Base-by-base conservation (phyloP, 2,113 vertebrate genomes). In the Apodemus sylvaticus region DNA sequence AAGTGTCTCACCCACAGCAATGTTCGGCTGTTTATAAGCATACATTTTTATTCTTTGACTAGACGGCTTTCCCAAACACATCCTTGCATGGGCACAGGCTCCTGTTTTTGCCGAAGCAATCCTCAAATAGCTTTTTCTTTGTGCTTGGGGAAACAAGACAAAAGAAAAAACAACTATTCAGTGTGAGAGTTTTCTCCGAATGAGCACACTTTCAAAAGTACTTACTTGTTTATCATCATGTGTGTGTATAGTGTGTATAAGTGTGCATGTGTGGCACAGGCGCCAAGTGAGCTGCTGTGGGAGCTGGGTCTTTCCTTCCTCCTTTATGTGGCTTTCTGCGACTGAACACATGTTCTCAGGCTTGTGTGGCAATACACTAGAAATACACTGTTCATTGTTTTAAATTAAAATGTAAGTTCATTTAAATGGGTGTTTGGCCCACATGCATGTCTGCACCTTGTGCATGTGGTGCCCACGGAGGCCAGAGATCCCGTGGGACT, bases 1-100 rank as follows among this genome's bases (percentile, higher is more conserved):
- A 93, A 94, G 55, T 16, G 71, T 96, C 82, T 83, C 89, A 89
- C 12, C n/a, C 95, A 58, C 11, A 95, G 76, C 94, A 97, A 97
- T 3, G 22, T 42, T 86, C 31, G 90, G 51, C 1, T 0, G 86
- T 96, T 96, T 94, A 39, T 74, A 97, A 95, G 31, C 5, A 87
- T 20, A 85, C 94, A 55, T 31, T 83, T 48, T 7, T 34, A 8
- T 26, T 34, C 74, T 85, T 12, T 64, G 95, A 53, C 12, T 95
- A 96, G 97, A 96, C 62, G 10, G 92, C 96, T 86, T 89, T 60
- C 89, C 86, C 2, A 74, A 71, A 62, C 64, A 88, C 79, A 93
- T 94, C 81, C 36, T 86, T 81, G 90, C 4, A 62, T 95, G 13
- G 66, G 94, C 60, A 89, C 19, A 68, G 12, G 74, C 36, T 83